Percentiles rank a stretch among this genome's conserved stretches.
Conservation (phyloP, 1,140 invertebrate species). For the Leptonema lineaticorne region DNA sequence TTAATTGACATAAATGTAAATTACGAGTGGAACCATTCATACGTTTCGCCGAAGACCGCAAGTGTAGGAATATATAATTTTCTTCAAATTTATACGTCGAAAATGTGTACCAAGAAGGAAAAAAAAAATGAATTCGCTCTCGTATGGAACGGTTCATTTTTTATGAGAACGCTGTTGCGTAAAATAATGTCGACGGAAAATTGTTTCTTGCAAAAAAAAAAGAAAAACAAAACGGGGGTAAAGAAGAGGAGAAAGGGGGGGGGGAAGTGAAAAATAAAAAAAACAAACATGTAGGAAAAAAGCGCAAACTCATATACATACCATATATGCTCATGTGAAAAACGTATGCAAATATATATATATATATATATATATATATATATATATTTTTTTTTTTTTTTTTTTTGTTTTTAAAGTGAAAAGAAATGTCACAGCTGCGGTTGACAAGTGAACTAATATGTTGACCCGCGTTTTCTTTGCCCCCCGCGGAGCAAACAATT, state of each 20-base stretch:
- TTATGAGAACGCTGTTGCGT: constrained; percentile 19
- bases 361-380: too few species aligned
- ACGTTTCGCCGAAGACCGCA: too few species aligned
- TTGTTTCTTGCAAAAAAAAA: constrained; percentile 2
- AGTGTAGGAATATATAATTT: too few species aligned
- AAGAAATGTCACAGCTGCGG: constrained; percentile 17
- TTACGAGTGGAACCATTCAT: too few species aligned
- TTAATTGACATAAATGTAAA: neutral
- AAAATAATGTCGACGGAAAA: constrained; percentile 16
- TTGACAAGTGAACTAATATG: constrained; percentile 11
- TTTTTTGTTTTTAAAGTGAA: neutral
- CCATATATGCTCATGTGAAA: neutral
- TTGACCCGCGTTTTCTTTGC: neutral
- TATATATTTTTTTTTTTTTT: too few species aligned
- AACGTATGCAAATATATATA: constrained; percentile 10
- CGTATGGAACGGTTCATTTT: constrained; percentile 7
- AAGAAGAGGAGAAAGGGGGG: too few species aligned
- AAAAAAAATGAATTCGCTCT: constrained; percentile 4
- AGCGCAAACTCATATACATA: neutral
- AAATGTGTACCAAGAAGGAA: too few species aligned
- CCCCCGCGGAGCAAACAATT: neutral
- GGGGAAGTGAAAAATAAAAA: too few species aligned
- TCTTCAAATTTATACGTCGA: neutral
- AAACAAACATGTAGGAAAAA: too few species aligned
- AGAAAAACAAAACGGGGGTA: neutral